phyloP scores from a whole-genome alignment of 2,888 invertebrate species.

The Dynastes grantii region DNA sequence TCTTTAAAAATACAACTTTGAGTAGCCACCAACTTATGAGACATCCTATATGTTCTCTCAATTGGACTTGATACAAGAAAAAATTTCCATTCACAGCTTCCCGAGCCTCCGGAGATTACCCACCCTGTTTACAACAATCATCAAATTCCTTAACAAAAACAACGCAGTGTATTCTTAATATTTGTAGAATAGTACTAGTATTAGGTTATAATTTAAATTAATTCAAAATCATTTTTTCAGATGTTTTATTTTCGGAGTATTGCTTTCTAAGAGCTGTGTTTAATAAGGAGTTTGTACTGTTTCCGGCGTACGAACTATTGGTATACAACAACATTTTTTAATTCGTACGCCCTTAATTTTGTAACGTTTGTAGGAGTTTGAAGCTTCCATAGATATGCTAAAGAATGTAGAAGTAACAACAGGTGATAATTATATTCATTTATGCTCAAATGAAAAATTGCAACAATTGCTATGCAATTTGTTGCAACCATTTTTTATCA shows the following conservation, averaged over 20 bases:
- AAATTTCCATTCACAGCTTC: too few species aligned
- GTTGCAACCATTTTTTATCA: conserved; percentile 77
- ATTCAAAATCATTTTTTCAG: conserved; percentile 68
- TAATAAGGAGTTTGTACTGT: conserved; percentile 78
- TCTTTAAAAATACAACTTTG: too few species aligned
- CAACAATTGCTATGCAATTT: conserved; percentile 75
- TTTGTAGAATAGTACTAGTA: neutral
- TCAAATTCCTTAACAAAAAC: too few species aligned
- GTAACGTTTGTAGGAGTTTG: conserved; percentile 68
- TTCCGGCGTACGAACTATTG: conserved; percentile 68
- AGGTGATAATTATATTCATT: conserved; percentile 14
- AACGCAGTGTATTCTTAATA: too few species aligned
- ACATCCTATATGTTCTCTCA: too few species aligned
- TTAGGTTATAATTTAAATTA: conserved; percentile 15
- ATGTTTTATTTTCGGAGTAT: conserved; percentile 71
- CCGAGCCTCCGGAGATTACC: too few species aligned
- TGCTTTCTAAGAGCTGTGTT: conserved; percentile 73
- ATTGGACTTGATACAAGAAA: too few species aligned
- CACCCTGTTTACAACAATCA: too few species aligned
- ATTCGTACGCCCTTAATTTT: conserved; percentile 55
- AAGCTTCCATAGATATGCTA: conserved; percentile 68
- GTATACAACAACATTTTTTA: conserved; percentile 64
- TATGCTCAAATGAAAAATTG: conserved; percentile 68
- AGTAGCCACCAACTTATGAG: too few species aligned
- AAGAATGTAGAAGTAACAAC: conserved; percentile 64